Base-by-base conservation (phyloP, 2,888 invertebrate species). In the Agrochola litura region DNA sequence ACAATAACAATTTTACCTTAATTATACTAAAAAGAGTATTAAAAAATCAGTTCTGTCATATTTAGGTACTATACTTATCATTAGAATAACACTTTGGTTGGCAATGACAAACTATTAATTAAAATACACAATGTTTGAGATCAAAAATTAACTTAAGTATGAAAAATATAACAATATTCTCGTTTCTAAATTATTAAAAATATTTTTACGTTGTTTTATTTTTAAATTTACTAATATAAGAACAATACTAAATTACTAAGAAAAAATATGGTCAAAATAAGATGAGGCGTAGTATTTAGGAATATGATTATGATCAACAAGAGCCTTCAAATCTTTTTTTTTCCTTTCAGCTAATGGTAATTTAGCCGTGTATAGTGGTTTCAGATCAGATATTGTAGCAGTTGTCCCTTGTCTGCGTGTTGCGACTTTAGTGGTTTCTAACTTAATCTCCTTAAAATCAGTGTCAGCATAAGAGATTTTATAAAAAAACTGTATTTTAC, bases 331-430 rank as follows among this genome's bases (percentile, higher is more conserved):
- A 69, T 76, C 75, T 70, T 70, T 69, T 69, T 69, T 68, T 69
- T 76, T 76, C 56, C 68, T 70, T 64, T 61, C 75, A 46, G 75
- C 75, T 76, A 76, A 76, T 69, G 64, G 75, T 76, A 76, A 43
- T 54, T 64, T 76, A 63, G 69, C 60, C 63, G 68, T 64, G 43
- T 76, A 76, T 64, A 63, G 54, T 68, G 52, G 68, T 68, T 68
- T 68, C 54, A 68, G 61, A 63, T 63, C 63, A 63, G 63, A 63
- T 63, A 63, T 63, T 63, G 63, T 63, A 63, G 63, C 63, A 63
- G 63, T 63, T 63, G 63, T 63, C 63, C 63, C 63, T 63, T 63
- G 63, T 63, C 63, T 63, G 63, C 63, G 63, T 63, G 63, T 37
- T 63, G 63, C 63, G 63, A 63, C 63, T 63, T 63, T 63, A 49